phyloP scores from a whole-genome alignment of 2,113 vertebrate species.

The Malurus cyaneus region DNA sequence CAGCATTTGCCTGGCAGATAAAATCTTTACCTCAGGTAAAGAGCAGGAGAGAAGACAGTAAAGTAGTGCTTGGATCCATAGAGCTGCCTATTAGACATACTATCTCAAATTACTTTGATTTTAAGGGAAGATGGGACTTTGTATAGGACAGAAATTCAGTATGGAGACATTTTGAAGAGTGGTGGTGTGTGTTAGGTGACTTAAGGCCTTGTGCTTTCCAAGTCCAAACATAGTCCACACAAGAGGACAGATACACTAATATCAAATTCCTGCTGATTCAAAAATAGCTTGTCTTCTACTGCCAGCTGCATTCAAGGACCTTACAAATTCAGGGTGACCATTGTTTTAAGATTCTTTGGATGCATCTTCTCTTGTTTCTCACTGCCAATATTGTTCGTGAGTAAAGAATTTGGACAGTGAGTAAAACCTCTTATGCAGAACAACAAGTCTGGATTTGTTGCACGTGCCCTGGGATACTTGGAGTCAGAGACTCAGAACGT shows the following conservation, averaged over 20 bases:
- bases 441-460: not conserved
- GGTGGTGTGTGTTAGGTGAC: fast-evolving
- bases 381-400: not conserved
- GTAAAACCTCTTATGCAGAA: not conserved
- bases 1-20: not conserved
- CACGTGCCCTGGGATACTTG: not conserved
- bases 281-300: not conserved
- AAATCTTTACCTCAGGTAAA: not conserved
- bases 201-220: not conserved
- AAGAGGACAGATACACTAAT: not conserved
- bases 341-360: not conserved
- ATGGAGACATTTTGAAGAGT: not conserved
- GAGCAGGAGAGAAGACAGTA: not conserved
- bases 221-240: not conserved
- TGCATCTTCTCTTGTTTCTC: not conserved
- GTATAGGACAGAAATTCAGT: not conserved
- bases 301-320: not conserved
- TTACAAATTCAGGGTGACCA: not conserved
- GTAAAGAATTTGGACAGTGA: not conserved
- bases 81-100: not conserved
- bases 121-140: not conserved
- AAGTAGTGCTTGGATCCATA: not conserved
- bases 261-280: not conserved
- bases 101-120: not conserved
- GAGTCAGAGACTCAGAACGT: not conserved